Evolutionary conservation across 2,888 invertebrate genomes (phyloP).

Genomic region (Adineta ricciae): DNA sequence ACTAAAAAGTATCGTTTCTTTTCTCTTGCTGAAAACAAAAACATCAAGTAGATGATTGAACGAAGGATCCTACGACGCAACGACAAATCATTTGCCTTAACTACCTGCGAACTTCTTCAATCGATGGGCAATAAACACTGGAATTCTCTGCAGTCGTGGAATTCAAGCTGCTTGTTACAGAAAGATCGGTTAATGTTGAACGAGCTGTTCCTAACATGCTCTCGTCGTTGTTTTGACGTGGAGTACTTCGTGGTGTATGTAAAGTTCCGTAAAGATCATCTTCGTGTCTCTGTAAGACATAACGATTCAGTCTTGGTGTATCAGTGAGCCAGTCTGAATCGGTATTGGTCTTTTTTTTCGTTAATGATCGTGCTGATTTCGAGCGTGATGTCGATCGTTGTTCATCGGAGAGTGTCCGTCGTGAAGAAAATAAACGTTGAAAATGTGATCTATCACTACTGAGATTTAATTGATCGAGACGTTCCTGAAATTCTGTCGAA

Average conservation of each 20-base stretch:
- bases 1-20: not conserved
- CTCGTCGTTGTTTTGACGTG: not conserved
- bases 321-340: not conserved
- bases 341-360: not conserved
- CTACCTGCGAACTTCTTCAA: conserved; percentile 3
- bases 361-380: not conserved
- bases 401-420: not conserved
- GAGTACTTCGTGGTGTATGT: not conserved
- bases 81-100: not conserved
- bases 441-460: not conserved
- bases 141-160: not conserved
- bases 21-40: not conserved
- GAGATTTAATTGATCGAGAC: not conserved
- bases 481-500: not conserved
- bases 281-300: not conserved
- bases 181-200: not conserved
- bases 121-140: not conserved
- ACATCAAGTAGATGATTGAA: not conserved
- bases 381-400: not conserved
- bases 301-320: not conserved
- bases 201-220: not conserved
- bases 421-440: not conserved
- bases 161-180: not conserved
- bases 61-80: not conserved
- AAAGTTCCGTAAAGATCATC: not conserved